Evolutionary conservation across 2,797 vertebrate species (phyloP).

Genomic region (Squalus acanthias): DNA sequence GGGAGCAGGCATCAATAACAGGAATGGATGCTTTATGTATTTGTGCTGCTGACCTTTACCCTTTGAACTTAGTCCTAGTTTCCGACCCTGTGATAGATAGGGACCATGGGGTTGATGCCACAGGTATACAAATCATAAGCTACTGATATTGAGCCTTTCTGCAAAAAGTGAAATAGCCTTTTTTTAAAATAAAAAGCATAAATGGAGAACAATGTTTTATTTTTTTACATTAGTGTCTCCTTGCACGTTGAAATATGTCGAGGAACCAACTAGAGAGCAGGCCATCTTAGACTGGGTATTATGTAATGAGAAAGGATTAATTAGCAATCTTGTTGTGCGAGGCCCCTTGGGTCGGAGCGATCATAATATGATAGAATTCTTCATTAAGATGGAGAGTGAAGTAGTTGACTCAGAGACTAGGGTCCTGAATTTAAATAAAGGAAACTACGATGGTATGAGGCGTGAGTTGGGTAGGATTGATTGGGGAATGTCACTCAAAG

Average conservation of each 20-base stretch:
- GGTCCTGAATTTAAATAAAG: too few species aligned
- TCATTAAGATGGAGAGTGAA: too few species aligned
- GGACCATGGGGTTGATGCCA: not conserved
- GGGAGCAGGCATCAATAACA: not conserved
- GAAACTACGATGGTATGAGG: too few species aligned
- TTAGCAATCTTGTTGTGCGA: too few species aligned
- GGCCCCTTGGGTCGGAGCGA: too few species aligned
- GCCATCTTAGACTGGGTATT: too few species aligned
- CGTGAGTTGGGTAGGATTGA: too few species aligned
- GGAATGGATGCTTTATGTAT: not conserved
- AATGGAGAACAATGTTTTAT: not conserved
- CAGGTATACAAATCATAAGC: not conserved
- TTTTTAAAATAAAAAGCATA: not conserved
- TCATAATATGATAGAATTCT: too few species aligned
- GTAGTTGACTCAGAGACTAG: too few species aligned
- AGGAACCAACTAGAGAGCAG: too few species aligned
- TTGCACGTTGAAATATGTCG: not conserved
- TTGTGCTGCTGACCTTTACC: not conserved
- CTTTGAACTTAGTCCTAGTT: not conserved
- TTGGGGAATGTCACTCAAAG: too few species aligned
- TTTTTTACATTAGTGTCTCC: not conserved
- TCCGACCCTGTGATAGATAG: not conserved
- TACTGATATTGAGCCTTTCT: not conserved
- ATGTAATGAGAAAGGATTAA: too few species aligned
- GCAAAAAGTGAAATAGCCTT: not conserved